Evolutionary conservation across 2,888 invertebrate genomes (phyloP), one percentile per base, ranked within the genome.

Genomic region (Eupithecia abbreviata): DNA sequence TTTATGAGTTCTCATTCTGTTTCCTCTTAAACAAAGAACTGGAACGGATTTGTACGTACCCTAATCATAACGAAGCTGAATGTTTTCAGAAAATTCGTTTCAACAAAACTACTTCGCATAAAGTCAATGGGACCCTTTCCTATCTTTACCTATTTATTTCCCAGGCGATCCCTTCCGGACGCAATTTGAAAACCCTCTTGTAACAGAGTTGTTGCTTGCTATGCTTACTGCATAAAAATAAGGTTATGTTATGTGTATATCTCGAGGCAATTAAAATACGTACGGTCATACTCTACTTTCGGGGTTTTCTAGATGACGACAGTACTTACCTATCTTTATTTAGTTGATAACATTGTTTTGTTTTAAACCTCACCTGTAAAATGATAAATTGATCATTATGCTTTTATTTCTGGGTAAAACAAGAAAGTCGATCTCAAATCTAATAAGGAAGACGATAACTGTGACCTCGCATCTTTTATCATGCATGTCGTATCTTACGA

Each of bases 371-470:
- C 18, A 77, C 69, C 65, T 65, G 69, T 66, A 41, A 18, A 70
- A 75, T 43, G 67, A 73, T 67, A 71, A 70, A 41, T 71, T 69
- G 30, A 2, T 47, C 47, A 85, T 85, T 83, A 79, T 74, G 77
- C 78, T 75, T 78, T 81, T 78, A 82, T 74, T 82, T 83, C 82
- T 81, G 71, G 81, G 81, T 84, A 82, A 83, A 79, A 76, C 81
- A 84, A 73, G 80, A 86, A 86, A 84, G 84, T 80, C 77, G 81
- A 79, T 79, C 82, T 81, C 82, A 83, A 84, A 87, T 85, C 85
- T 84, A 85, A 88, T 86, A 85, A 86, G 89, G 87, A 87, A 88
- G 86, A 80, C 77, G 87, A 87, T 86, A 87, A 83, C 75, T 77
- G 79, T 86, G 85, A 87, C 87, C 87, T 84, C 84, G 79, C 79